phyloP scores from a whole-genome alignment of 2,113 vertebrate genomes.

The Spea multiplicata region DNA sequence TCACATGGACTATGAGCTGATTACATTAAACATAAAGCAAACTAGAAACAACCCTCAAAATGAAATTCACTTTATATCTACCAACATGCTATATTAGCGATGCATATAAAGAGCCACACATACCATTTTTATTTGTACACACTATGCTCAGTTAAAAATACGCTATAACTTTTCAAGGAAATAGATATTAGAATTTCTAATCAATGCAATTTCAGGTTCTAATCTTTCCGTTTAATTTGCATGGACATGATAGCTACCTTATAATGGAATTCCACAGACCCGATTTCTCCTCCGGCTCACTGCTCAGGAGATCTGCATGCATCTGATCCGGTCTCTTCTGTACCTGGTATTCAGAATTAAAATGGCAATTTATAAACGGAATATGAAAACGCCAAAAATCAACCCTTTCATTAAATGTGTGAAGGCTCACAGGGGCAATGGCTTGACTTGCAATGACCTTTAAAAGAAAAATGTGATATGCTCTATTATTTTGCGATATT shows the following conservation, averaged over 20 bases:
- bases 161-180: neutral
- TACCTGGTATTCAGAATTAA: constrained; percentile 62
- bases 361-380: neutral
- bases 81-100: no score
- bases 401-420: neutral
- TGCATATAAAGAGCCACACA: no score
- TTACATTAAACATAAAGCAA: no score
- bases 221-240: neutral
- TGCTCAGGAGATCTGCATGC: constrained; percentile 66
- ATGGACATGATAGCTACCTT: constrained; percentile 58
- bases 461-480: constrained; percentile 1
- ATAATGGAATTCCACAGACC: constrained; percentile 57
- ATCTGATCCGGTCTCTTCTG: constrained; percentile 67
- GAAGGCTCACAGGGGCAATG: neutral
- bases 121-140: no score
- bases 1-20: no score
- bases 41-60: no score
- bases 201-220: neutral
- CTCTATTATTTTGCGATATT: neutral
- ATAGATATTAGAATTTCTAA: neutral
- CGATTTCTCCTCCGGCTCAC: constrained; percentile 52
- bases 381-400: constrained; percentile 25
- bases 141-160: neutral
- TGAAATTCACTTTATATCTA: no score
- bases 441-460: constrained; percentile 18